Conservation (phyloP, 2,113 vertebrate genomes). For the Capricornis sumatraensis region DNA sequence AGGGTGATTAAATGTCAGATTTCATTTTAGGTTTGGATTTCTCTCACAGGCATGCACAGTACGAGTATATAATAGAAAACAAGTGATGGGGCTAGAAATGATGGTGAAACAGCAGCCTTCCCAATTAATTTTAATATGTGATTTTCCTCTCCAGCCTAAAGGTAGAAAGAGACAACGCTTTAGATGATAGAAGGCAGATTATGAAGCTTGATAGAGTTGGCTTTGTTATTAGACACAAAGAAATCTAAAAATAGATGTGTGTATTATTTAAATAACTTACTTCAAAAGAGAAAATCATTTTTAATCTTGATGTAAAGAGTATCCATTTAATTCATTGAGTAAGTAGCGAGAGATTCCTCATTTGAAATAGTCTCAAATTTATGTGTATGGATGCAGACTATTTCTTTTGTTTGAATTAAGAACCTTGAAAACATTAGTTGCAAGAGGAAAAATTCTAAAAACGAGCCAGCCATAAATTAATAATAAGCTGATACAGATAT, state of each 20-base stretch:
- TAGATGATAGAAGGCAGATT: conserved; percentile 34
- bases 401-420: conserved; percentile 15
- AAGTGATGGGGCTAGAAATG: conserved; percentile 26
- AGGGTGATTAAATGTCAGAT: conserved; percentile 54
- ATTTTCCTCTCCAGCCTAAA: conserved; percentile 60
- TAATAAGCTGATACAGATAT: background rate
- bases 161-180: conserved; percentile 57
- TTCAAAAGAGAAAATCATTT: conserved; percentile 16
- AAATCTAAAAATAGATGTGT: background rate
- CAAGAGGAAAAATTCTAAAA: background rate
- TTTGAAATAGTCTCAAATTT: conserved; percentile 50
- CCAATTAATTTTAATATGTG: conserved; percentile 57
- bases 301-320: conserved; percentile 35
- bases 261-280: conserved; percentile 35
- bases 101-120: background rate
- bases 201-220: conserved; percentile 27
- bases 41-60: conserved; percentile 36
- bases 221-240: background rate
- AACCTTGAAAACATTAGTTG: background rate
- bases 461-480: background rate
- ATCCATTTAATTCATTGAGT: background rate
- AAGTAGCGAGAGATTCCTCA: background rate
- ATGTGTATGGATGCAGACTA: background rate
- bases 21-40: conserved; percentile 16
- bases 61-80: conserved; percentile 63